A percentile compares a stretch with the other conserved stretches of the same genome.
These are phyloP conservation scores for Lasioglossum villosulum DNA, from an alignment of 2,888 invertebrate species.

Conservation along the genomic window DNA sequence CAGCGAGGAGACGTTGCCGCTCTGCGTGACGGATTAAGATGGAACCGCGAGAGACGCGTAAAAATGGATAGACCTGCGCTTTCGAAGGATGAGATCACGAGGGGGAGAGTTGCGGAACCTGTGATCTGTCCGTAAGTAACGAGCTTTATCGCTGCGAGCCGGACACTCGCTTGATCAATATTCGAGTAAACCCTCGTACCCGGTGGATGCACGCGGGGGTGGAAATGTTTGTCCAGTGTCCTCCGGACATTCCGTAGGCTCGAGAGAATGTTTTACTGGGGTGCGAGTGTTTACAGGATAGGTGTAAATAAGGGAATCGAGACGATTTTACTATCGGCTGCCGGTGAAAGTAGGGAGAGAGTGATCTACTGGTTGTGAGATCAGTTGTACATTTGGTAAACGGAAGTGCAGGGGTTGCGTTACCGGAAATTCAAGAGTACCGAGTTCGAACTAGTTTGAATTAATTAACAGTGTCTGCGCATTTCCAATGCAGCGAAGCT, in stretches of 20 bases:
- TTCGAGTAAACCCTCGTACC: constrained; percentile 18
- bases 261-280: not conserved
- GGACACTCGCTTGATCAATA: constrained; percentile 30
- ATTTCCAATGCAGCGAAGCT: too few species aligned
- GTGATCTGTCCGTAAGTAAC: constrained; percentile 45
- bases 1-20: constrained; percentile 62
- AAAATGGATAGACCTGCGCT: constrained; percentile 47
- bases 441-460: constrained; percentile 35
- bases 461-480: not conserved
- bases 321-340: not conserved
- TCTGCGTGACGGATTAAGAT: constrained; percentile 74
- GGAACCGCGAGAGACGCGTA: constrained; percentile 62
- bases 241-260: not conserved
- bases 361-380: not conserved
- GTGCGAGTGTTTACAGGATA: not conserved
- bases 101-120: constrained; percentile 13
- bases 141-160: constrained; percentile 27
- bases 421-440: constrained; percentile 5
- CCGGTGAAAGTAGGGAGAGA: not conserved
- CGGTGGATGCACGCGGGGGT: not conserved
- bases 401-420: not conserved
- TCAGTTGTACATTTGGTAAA: constrained; percentile 21
- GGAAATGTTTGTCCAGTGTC: constrained; percentile 11
- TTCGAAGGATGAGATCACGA: constrained; percentile 26
- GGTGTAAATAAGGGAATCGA: not conserved